These are phyloP conservation scores for Copidosoma floridanum DNA, from an alignment of 1,140 invertebrate genomes.

Conservation along the genomic window DNA sequence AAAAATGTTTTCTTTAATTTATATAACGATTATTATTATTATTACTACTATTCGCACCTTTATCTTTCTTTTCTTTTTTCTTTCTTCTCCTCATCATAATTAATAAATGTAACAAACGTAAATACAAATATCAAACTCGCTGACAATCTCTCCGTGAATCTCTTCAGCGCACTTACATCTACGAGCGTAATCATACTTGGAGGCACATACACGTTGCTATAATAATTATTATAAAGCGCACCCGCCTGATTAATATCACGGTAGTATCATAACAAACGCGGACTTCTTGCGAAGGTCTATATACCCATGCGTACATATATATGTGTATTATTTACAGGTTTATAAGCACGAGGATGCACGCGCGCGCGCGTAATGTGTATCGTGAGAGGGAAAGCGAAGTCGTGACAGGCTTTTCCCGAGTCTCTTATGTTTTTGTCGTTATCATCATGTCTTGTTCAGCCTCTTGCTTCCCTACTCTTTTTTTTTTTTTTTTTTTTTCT, in stretches of 20 bases:
- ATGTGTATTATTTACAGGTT: not conserved
- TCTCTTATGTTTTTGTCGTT: no score
- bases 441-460: no score
- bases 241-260: not conserved
- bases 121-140: conserved; percentile 44
- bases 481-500: conserved; percentile 4
- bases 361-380: not conserved
- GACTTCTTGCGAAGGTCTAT: no score
- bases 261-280: conserved; percentile 4
- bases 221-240: not conserved
- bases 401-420: no score
- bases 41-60: no score
- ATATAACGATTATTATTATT: conserved; percentile 51
- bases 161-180: not conserved
- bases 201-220: conserved; percentile 26
- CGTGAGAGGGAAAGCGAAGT: not conserved
- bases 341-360: not conserved
- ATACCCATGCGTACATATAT: conserved; percentile 27
- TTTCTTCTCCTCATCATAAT: conserved; percentile 42
- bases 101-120: conserved; percentile 47
- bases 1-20: conserved; percentile 44
- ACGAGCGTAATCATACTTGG: conserved; percentile 20
- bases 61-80: no score
- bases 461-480: not conserved
- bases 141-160: not conserved